Evolutionary conservation across 2,888 invertebrate genomes (phyloP), one percentile per base, ranked within the genome.

Genomic region (Agrilus mali): DNA sequence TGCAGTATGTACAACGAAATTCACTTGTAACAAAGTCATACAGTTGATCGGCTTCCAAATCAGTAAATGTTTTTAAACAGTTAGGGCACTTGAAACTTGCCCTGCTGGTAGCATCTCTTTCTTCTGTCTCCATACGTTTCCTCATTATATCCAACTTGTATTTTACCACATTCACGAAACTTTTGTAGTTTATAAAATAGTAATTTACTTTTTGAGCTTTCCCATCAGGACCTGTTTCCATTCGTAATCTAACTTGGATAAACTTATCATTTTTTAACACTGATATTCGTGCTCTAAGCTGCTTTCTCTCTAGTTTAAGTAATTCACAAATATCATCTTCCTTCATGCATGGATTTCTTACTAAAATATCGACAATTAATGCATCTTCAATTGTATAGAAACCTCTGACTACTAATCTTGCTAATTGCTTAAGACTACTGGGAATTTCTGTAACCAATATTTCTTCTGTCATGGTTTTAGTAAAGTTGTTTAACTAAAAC

Each of bases 131-230:
- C 77, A 97, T 83, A 54, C 93, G 82, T 60, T 93, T 88, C 45
- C 93, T 77, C 86, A 96, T 94, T 60, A 93, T 76, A 69, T 96
- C 95, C 60, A 97, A 68, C 70, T 96, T 96, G 68, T 96, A 97
- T 67, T 95, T 96, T 1, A 96, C 89, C 12, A 96, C 93, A 71
- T 96, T 96, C 4, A 96, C 95, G 68, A 95, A 95, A 33, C 86
- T 86, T 72, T 92, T 92, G 67, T 95, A 96, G 68, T 95, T 95
- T 55, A 96, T 95, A 61, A 92, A 96, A 67, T 95, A 96, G 66
- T 94, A 96, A 67, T 94, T 95, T 15, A 94, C 92, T 72, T 92
- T 88, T 59, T 90, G 92, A 31, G 92, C 89, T 71, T 92, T 93
- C 4, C 93, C 92, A 68, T 96, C 95, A 0, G 80, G 75, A 33